phyloP scores from a whole-genome alignment of 2,113 vertebrate species.

The Myrmecobius fasciatus region DNA sequence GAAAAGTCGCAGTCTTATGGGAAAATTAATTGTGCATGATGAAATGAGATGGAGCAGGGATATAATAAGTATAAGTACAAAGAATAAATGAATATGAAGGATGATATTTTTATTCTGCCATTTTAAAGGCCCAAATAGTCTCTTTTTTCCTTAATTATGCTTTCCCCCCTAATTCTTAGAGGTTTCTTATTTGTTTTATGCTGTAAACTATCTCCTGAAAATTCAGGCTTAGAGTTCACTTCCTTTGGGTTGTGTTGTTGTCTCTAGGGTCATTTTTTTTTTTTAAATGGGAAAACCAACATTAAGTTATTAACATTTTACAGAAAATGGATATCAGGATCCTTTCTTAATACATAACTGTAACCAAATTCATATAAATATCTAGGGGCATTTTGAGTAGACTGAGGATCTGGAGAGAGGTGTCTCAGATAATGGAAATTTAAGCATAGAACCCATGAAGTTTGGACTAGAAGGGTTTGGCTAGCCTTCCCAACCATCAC shows the following conservation, averaged over 20 bases:
- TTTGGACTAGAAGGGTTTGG: not conserved
- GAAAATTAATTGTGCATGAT: not conserved
- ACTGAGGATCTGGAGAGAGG: not conserved
- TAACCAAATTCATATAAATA: not conserved
- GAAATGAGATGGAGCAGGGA: not conserved
- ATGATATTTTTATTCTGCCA: not conserved
- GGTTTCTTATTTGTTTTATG: not conserved
- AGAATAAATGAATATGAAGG: not conserved
- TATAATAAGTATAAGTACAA: not conserved
- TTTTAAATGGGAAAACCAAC: not conserved
- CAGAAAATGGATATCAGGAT: not conserved
- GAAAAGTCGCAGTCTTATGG: not conserved
- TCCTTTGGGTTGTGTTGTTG: not conserved
- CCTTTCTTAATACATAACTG: not conserved
- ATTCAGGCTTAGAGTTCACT: not conserved
- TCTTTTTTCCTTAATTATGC: not conserved
- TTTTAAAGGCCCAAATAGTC: not conserved
- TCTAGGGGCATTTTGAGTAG: not conserved
- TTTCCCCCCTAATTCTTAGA: not conserved
- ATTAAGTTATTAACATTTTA: not conserved
- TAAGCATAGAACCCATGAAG: not conserved
- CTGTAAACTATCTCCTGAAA: not conserved
- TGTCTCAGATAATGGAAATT: not conserved
- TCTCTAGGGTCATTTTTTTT: not conserved
- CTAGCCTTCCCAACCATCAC: not conserved